Base-by-base conservation (phyloP, 2,113 vertebrate species). In the Spea multiplicata region DNA sequence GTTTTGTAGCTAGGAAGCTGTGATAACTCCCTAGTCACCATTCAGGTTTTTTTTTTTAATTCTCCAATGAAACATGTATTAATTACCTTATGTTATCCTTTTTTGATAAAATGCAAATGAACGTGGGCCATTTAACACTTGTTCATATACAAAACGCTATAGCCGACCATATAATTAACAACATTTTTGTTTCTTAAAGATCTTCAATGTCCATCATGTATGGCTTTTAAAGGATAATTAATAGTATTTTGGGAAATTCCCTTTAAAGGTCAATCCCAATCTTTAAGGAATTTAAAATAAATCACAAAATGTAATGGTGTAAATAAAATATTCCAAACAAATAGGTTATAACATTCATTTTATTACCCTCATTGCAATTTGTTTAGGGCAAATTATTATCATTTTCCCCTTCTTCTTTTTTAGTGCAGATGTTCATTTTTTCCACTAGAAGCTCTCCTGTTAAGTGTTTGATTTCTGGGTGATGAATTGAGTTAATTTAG, bases 191-290 rank as follows among this genome's bases (percentile, higher is more conserved):
- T 57, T 72, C 52, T 73, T 59, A 59, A 16, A 55, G 10, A 73
- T 59, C 30, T 72, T 16, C 17, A 55, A 14, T 59, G 55, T 48
- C 46, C 45, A 59, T 17, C 57, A 74, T 17, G n/a, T 14, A 17
- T 64, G 72, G 49, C 71, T 62, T 73, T 73, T 73, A 73, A 73
- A 30, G 5, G 55, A 62, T 74, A 74, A 48, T 74, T 48, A 74
- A 49, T 62, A 14, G 30, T 46, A 59, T 73, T 62, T 73, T 14
- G 55, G 45, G 6, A n/a, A 14, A 10, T 74, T 8, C 47, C 57
- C 72, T 64, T 62, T 62, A 49, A 14, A 74, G 71, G 71, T 73
- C 53, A 73, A 17, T 46, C 52, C 44, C 46, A 45, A 59, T 57
- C 44, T 73, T 46, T 47, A 64, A 3, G 8, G 9, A 47, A 49